Evolutionary conservation across 2,113 vertebrate genomes (phyloP), one percentile per base, ranked within the genome.

Genomic region (Cephalopholis sonnerati): DNA sequence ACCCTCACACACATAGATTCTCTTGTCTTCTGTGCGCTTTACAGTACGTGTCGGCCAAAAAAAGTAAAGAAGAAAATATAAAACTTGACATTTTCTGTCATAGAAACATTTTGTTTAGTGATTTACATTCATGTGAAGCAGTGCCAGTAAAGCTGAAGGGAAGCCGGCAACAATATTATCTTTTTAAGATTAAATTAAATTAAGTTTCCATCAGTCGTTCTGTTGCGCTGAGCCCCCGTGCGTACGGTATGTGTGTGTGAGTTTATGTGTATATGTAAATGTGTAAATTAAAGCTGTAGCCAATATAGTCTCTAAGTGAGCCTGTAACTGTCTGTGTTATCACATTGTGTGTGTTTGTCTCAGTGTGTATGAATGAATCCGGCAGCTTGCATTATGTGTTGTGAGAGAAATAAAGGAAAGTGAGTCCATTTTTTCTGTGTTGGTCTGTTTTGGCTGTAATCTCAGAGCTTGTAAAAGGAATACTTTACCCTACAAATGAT

Each of bases 151-250:
- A 50, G 54, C 65, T 32, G 15, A 77, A 57, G 36, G 25, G 25
- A 58, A 29, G 41, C 53, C 48, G 32, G 48, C 22, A 39, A 55
- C 3, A 58, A 58, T 61, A 54, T 79, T 53, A 54, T 66, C 54
- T 66, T 65, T 78, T 68, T 55, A 1, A 61, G 77, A 67, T 67
- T 6, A 24, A 59, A 82, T 63, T 7, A 63, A 46, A 41, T 66
- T 4, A 18, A 50, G 55, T 32, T 78, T 74, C 24, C n/a, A 71
- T 62, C 13, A 53, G 46, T 67, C 54, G 29, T 77, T 65, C 41
- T 36, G 13, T 58, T 51, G 64, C n/a, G 29, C 51, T 24, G 24
- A 54, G 44, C 15, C 46, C 29, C 54, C n/a, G 64, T 46, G 46
- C 27, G 4, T 29, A 17, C 4, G 25, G 32, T 50, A 17, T 50